Conservation (phyloP, 2,888 invertebrate species). For the Allolobophora icterica region DNA sequence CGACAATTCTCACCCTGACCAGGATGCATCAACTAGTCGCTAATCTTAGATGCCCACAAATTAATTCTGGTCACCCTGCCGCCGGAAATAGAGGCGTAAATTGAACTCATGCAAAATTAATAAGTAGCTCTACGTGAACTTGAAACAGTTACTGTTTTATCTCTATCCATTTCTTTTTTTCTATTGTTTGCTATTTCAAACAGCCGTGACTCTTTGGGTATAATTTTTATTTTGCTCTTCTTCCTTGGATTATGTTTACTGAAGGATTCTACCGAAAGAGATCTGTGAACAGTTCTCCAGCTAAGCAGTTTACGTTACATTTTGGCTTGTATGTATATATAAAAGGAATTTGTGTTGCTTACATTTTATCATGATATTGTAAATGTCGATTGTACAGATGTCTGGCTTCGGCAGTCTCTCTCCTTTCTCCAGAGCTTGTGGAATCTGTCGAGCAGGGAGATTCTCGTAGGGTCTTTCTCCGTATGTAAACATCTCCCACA, state of each 20-base stretch:
- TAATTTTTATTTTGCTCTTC: too few relatives aligned
- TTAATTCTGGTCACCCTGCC: background rate
- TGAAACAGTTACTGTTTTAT: too few relatives aligned
- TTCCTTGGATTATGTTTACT: too few relatives aligned
- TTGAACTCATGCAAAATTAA: background rate
- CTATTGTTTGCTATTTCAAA: too few relatives aligned
- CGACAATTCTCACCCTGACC: too few relatives aligned
- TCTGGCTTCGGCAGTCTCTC: slow-evolving; percentile 88
- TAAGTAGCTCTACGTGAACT: background rate
- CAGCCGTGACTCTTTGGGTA: too few relatives aligned
- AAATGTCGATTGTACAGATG: slow-evolving; percentile 93
- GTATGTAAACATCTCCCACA: slow-evolving; percentile 96
- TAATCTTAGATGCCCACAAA: background rate
- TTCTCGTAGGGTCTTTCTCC: slow-evolving; percentile 93
- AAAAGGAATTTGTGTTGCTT: slow-evolving; percentile 46
- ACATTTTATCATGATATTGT: slow-evolving; percentile 94
- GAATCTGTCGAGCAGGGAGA: slow-evolving; percentile 88
- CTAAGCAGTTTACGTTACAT: too few relatives aligned
- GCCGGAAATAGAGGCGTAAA: background rate
- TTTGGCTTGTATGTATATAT: background rate
- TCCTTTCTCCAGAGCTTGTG: slow-evolving; percentile 90
- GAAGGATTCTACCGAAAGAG: too few relatives aligned
- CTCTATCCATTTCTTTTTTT: too few relatives aligned
- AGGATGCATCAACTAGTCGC: background rate
- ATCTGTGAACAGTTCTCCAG: too few relatives aligned